Evolutionary conservation across 2,888 invertebrate genomes (phyloP).

Genomic region (Drosophila engyochracea): DNA sequence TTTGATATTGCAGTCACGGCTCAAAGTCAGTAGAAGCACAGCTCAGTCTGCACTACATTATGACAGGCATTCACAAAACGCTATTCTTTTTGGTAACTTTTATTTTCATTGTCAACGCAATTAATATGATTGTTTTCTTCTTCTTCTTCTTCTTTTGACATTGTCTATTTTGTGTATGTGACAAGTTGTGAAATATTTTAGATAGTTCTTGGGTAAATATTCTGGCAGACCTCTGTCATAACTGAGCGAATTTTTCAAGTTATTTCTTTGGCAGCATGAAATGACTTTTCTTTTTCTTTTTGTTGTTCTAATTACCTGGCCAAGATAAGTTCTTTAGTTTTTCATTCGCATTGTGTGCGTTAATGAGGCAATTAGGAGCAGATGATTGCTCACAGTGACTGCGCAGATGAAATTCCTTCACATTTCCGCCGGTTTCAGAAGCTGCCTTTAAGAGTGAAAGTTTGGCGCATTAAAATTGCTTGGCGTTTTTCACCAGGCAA

Average conservation of each 20-base stretch:
- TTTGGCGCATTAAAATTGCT: slow-evolving; percentile 15
- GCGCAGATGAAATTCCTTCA: slow-evolving; percentile 14
- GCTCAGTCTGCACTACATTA: slow-evolving; percentile 13
- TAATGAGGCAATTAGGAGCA: slow-evolving; percentile 66
- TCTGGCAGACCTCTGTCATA: slow-evolving; percentile 5
- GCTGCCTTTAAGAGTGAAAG: slow-evolving; percentile 40
- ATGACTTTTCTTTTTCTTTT: slow-evolving; percentile 48
- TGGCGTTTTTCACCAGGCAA: slow-evolving; percentile 1
- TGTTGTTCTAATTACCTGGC: slow-evolving; percentile 62
- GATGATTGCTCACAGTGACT: slow-evolving; percentile 52
- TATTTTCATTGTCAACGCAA: slow-evolving; percentile 56
- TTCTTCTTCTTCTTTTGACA: slow-evolving; percentile 10
- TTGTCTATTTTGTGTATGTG: slow-evolving; percentile 22
- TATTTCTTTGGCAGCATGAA: slow-evolving; percentile 36
- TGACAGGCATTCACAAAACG: slow-evolving; percentile 26
- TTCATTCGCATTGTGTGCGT: slow-evolving; percentile 25
- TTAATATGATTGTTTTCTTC: slow-evolving; percentile 33
- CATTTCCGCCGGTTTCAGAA: not conserved
- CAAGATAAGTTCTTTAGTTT: slow-evolving; percentile 40
- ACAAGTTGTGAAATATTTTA: slow-evolving; percentile 14
- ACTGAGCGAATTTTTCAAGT: slow-evolving; percentile 28
- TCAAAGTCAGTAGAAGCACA: slow-evolving; percentile 14
- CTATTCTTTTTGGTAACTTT: slow-evolving; percentile 39
- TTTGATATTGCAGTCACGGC: slow-evolving; percentile 39
- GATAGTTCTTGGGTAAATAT: slow-evolving; percentile 15